Base-by-base conservation (phyloP, 64 coral and sea anemone genomes). In the Actinia tenebrosa region DNA sequence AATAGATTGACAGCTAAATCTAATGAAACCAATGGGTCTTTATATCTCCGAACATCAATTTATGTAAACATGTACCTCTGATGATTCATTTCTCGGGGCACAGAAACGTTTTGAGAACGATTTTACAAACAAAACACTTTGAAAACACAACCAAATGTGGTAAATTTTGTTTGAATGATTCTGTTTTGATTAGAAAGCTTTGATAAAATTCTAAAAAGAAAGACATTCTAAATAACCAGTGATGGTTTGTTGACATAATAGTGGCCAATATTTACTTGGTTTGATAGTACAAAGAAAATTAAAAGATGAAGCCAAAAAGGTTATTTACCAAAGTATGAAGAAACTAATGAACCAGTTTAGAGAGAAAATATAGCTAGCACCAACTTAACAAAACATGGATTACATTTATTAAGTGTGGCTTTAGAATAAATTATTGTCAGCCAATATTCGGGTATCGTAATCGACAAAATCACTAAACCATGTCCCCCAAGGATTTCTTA, bases 261-360 rank as follows among this genome's bases (percentile, higher is more conserved):
- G 10, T 14, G 27, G 69, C 16, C 69, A 75, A 4, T 75, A 25
- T 75, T 75, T 75, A 25, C 26, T 75, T 75, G 1, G 69, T 75
- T 75, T 22, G 63, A 8, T 9, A 11, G 27, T 4, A 75, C 69
- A 75, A 75, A 75, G 69, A 30, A 75, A 9, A 75, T 75, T 43
- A 75, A 75, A 75, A 75, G 69, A 75, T 75, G n/a, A 75, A 75
- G 25, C 27, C 69, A 75, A 75, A 75, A 75, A 26, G 25, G 11
- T 22, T 75, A 75, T 75, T 75, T 75, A 75, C 13, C 13, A 7
- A 15, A 13, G n/a, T 37, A 37, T 42, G 69, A 75, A 8, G 11
- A 26, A 42, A 2, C 69, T 75, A 75, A 75, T 30, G 25, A 75
- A 25, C 69, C 26, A n/a, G 37, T 75, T 75, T 75, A 30, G 13